Percentiles rank a stretch among this genome's conserved stretches.
phyloP scores from a whole-genome alignment of 2,888 invertebrate species.

The Amiota minor region DNA sequence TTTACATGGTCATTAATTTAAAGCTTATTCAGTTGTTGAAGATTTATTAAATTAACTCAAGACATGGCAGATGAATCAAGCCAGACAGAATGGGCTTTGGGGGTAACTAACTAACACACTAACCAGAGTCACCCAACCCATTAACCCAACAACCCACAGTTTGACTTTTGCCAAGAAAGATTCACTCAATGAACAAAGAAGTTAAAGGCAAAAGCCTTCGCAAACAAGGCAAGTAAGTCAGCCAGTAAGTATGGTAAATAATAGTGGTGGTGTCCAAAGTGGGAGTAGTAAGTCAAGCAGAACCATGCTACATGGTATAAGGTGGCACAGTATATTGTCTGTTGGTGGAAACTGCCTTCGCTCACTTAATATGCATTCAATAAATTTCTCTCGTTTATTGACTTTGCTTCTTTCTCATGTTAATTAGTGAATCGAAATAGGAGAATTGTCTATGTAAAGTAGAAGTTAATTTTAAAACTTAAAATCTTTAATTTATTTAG shows the following conservation, averaged over 20 bases:
- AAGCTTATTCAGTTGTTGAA: slow-evolving; percentile 72
- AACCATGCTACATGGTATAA: too few relatives aligned
- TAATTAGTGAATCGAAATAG: slow-evolving; percentile 13
- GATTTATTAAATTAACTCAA: slow-evolving; percentile 72
- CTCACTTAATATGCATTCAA: slow-evolving; percentile 20
- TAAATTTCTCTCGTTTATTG: slow-evolving; percentile 21
- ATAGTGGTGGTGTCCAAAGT: background rate
- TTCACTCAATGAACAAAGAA: too few relatives aligned
- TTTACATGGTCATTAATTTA: slow-evolving; percentile 71
- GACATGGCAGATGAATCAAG: slow-evolving; percentile 54
- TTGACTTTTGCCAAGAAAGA: too few relatives aligned
- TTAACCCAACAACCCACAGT: too few relatives aligned
- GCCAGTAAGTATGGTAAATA: background rate
- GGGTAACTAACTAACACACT: too few relatives aligned
- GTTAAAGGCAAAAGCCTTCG: background rate
- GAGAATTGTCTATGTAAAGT: background rate
- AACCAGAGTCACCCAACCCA: too few relatives aligned
- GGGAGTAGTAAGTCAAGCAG: background rate
- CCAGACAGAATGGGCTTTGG: background rate
- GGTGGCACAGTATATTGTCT: background rate
- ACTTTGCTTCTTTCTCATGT: slow-evolving; percentile 16
- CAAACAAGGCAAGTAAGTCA: background rate
- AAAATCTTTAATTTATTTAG: too few relatives aligned
- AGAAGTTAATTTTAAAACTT: background rate
- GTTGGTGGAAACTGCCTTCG: background rate